Base-by-base conservation (phyloP, 2,113 vertebrate genomes). In the Morone saxatilis region DNA sequence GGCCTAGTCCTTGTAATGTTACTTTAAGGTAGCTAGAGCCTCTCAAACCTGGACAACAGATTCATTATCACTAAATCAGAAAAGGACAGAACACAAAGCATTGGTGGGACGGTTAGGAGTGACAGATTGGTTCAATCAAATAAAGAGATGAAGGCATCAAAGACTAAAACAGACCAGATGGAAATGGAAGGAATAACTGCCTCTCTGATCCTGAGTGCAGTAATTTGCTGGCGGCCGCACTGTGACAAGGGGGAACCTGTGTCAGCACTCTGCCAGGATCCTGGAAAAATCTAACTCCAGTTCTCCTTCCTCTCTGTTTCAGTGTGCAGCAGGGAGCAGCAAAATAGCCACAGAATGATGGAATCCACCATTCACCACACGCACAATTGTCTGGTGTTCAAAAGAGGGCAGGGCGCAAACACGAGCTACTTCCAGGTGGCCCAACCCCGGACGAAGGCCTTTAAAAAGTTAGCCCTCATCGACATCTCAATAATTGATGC, bases 221-320 rank as follows among this genome's bases (percentile, higher is more conserved):
- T 74, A 75, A 81, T 78, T 71, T 87, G 82, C 86, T 69, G 63
- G 56, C 1, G 16, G 69, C 85, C 90, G 80, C 74, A 89, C 47
- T 72, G 81, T 91, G 83, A 90, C 90, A 88, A 77, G 84, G 63
- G 63, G 82, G 84, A 91, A 90, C 85, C 91, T 94, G 90, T 80
- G 91, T 95, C 94, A 95, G 95, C 94, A 93, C 68, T 94, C 81
- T 93, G 81, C 78, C 81, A 88, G 89, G 87, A 90, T 90, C 88
- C 89, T 86, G 92, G 92, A 93, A 95, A 86, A 75, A 86, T 89
- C 77, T 73, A 85, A 91, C 93, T 92, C 81, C 89, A 74, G 88
- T 89, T 94, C 93, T 95, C 93, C 95, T 94, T 94, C 92, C 94
- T 87, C 72, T 78, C 72, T 19, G 45, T 79, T 78, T 85, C 10